Evolutionary conservation across 1,140 invertebrate species (phyloP).

Genomic region (Bombus fervidus): DNA sequence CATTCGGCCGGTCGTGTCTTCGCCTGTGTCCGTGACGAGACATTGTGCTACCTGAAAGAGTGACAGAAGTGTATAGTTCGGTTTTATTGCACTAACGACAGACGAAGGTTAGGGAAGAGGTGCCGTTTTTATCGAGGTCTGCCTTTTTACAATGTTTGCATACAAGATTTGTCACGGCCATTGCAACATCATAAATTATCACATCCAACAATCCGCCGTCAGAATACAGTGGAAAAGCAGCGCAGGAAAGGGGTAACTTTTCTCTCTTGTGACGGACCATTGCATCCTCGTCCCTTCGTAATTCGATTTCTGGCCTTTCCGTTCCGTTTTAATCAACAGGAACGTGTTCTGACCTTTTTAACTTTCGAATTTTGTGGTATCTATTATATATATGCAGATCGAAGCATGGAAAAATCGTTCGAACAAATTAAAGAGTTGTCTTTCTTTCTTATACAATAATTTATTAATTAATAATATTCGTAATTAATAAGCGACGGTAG

Average conservation of each 20-base stretch:
- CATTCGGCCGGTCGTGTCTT: constrained; percentile 32
- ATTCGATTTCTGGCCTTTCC: background rate
- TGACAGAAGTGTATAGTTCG: constrained; percentile 66
- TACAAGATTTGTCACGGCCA: constrained; percentile 79
- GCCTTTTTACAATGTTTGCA: constrained; percentile 77
- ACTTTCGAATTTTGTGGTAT: too few species aligned
- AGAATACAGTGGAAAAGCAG: background rate
- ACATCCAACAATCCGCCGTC: background rate
- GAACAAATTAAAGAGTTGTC: too few species aligned
- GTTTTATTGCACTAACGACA: constrained; percentile 75
- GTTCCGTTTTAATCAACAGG: too few species aligned
- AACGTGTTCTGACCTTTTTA: too few species aligned
- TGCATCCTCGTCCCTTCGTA: background rate
- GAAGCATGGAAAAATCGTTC: too few species aligned
- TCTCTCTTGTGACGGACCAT: background rate
- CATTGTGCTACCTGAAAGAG: constrained; percentile 35
- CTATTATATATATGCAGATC: too few species aligned
- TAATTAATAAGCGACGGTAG: too few species aligned
- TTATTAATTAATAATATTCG: too few species aligned
- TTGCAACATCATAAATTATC: constrained; percentile 78
- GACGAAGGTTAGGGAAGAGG: constrained; percentile 12
- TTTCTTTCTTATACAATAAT: too few species aligned
- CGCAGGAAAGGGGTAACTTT: constrained; percentile 39
- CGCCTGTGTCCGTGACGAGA: background rate
- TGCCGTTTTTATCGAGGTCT: constrained; percentile 75